Evolutionary conservation across 2,797 vertebrate species (phyloP).

Genomic region (Labroides dimidiatus): DNA sequence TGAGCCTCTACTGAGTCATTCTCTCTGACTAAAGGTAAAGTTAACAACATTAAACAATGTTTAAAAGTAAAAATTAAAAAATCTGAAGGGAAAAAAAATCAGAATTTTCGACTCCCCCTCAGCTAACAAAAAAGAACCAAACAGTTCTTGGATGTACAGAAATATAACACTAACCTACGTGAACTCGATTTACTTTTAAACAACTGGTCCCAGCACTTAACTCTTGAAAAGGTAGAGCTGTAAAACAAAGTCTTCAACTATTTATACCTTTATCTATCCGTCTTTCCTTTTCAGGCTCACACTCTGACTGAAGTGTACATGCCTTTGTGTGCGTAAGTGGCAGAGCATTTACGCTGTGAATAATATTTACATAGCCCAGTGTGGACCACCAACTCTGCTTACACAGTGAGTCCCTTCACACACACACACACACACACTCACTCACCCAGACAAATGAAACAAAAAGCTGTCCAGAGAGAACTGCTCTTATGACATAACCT

Average conservation of each 20-base stretch:
- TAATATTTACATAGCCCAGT: slow-evolving; percentile 76
- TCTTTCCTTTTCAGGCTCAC: slow-evolving; percentile 1
- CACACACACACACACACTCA: slow-evolving; percentile 22
- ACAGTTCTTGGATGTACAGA: background rate
- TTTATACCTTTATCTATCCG: slow-evolving; percentile 15
- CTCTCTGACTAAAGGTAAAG: no score
- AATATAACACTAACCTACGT: background rate
- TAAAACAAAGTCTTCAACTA: background rate
- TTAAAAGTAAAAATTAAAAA: no score
- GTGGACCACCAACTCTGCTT: slow-evolving; percentile 72
- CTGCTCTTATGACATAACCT: slow-evolving; percentile 47
- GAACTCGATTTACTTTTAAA: background rate
- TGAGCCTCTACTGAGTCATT: no score
- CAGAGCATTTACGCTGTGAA: slow-evolving; percentile 57
- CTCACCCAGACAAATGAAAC: slow-evolving; percentile 35
- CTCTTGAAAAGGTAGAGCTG: background rate
- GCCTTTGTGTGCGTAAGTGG: slow-evolving; percentile 50
- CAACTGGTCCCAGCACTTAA: background rate
- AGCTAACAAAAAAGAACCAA: background rate
- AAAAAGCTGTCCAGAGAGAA: slow-evolving; percentile 35
- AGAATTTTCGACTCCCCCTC: no score
- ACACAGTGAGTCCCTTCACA: slow-evolving; percentile 43
- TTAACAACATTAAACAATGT: no score
- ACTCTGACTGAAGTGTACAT: slow-evolving; percentile 12
- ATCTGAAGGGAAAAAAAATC: no score